These are phyloP conservation scores for Unio pictorum DNA, from an alignment of 2,888 invertebrate genomes.

Conservation along the genomic window DNA sequence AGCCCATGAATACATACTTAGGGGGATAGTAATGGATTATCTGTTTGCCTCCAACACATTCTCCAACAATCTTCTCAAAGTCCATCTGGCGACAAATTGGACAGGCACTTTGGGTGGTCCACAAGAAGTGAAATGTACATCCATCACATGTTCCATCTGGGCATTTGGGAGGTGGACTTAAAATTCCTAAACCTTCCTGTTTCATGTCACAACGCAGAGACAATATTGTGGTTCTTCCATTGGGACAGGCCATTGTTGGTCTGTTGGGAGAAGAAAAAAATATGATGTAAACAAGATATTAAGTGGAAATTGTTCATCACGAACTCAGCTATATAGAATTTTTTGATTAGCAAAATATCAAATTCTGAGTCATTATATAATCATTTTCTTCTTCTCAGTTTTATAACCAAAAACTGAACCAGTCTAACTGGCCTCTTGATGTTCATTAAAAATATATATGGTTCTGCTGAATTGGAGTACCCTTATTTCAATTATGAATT, in stretches of 20 bases:
- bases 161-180: constrained; percentile 73
- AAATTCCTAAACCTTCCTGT: constrained; percentile 51
- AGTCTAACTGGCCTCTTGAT: no score
- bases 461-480: no score
- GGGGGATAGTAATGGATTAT: constrained; percentile 73
- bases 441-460: no score
- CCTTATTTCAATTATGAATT: no score
- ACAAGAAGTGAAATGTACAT: constrained; percentile 76
- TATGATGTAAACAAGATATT: neutral
- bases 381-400: no score
- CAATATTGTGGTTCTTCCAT: constrained; percentile 75
- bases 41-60: constrained; percentile 75
- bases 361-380: no score
- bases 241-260: constrained; percentile 73
- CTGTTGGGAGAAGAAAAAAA: constrained; percentile 38
- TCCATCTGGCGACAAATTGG: constrained; percentile 73
- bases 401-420: no score
- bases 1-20: constrained; percentile 42
- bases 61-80: constrained; percentile 72
- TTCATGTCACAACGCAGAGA: constrained; percentile 74
- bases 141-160: constrained; percentile 78
- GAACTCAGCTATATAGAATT: neutral
- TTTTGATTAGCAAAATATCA: no score
- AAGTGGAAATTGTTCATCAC: neutral
- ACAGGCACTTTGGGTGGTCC: constrained; percentile 74